Percentiles rank a stretch among this genome's conserved stretches.
phyloP scores from a whole-genome alignment of 2,797 vertebrate species.

The Rhinophrynus dorsalis region DNA sequence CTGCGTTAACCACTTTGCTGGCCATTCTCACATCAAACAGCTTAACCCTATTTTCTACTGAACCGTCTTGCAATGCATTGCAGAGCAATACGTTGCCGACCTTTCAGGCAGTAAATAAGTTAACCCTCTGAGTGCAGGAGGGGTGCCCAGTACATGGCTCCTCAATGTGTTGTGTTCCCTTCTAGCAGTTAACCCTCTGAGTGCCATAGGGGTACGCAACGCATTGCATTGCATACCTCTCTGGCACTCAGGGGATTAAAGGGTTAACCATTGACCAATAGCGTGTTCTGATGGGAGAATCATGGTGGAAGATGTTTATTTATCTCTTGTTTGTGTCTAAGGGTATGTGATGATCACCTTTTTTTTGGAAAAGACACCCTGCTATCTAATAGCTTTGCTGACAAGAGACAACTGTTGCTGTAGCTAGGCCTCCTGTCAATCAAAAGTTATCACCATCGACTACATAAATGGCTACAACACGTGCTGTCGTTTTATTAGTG shows the following conservation, averaged over 20 bases:
- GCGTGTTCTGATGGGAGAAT: constrained; percentile 25
- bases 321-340: constrained; percentile 17
- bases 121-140: too few relatives aligned
- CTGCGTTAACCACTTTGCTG: constrained; percentile 34
- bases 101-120: not conserved
- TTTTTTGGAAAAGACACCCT: constrained; percentile 9
- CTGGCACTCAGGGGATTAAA: not conserved
- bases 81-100: too few relatives aligned
- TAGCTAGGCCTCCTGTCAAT: constrained; percentile 11
- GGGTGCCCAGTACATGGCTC: too few relatives aligned
- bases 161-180: too few relatives aligned
- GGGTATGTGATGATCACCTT: constrained; percentile 19
- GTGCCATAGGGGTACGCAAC: too few relatives aligned
- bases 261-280: not conserved
- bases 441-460: constrained; percentile 35
- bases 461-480: constrained; percentile 43
- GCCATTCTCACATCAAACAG: constrained; percentile 5
- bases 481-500: not conserved
- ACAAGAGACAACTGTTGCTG: constrained; percentile 22
- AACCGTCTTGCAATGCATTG: constrained; percentile 6
- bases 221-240: not conserved
- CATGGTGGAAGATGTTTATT: constrained; percentile 20
- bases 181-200: too few relatives aligned
- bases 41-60: constrained; percentile 1
- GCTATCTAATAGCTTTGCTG: constrained; percentile 41